Evolutionary conservation across 1,140 invertebrate species (phyloP).

Genomic region (Brachionus angularis): DNA sequence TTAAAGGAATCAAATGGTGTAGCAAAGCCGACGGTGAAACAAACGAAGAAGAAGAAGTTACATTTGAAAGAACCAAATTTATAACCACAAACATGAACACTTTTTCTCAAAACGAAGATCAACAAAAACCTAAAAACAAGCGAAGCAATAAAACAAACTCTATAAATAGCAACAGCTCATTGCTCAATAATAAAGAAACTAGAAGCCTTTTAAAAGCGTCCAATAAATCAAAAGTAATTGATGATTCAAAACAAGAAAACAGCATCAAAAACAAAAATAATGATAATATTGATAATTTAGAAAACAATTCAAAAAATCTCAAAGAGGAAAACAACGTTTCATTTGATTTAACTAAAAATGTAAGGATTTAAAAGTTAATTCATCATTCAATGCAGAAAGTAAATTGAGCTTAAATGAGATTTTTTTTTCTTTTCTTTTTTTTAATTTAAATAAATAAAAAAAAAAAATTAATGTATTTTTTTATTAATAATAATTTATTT

Average conservation of each 20-base stretch:
- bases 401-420: too few relatives aligned
- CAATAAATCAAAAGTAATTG: not conserved
- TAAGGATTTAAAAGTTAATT: too few relatives aligned
- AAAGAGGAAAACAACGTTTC: not conserved
- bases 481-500: too few relatives aligned
- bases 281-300: not conserved
- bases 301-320: not conserved
- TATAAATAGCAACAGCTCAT: not conserved
- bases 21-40: not conserved
- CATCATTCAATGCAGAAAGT: too few relatives aligned
- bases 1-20: conserved; percentile 25
- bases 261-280: not conserved
- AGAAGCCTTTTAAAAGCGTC: not conserved
- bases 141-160: not conserved
- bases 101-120: not conserved
- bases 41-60: not conserved
- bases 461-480: too few relatives aligned
- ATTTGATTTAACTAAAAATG: too few relatives aligned
- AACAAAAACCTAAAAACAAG: not conserved
- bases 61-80: not conserved
- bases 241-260: too few relatives aligned
- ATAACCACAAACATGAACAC: not conserved
- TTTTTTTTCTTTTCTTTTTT: too few relatives aligned
- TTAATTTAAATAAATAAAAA: too few relatives aligned
- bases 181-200: not conserved